These are phyloP conservation scores for Psilopogon haemacephalus DNA, from an alignment of 2,113 vertebrate genomes.

Conservation along the genomic window DNA sequence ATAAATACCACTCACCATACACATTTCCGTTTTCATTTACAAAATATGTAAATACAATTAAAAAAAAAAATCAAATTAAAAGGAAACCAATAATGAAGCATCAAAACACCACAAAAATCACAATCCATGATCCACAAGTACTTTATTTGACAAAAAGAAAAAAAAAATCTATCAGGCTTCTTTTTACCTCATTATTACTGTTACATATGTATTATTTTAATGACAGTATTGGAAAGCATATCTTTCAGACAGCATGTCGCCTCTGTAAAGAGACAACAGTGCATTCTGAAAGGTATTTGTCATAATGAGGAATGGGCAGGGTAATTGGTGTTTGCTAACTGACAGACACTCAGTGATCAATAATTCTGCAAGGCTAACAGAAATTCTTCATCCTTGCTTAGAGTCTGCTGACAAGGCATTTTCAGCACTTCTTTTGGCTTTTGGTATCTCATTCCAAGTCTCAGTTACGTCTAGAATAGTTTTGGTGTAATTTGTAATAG, in stretches of 20 bases:
- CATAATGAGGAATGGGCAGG: slow-evolving; percentile 67
- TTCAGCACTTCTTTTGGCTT: slow-evolving; percentile 58
- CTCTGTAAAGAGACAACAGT: slow-evolving; percentile 36
- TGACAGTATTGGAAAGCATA: slow-evolving; percentile 24
- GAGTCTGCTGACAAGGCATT: slow-evolving; percentile 68
- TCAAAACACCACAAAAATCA: neutral
- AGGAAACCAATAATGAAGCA: neutral
- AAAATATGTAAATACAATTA: neutral
- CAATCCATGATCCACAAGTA: neutral
- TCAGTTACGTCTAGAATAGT: neutral
- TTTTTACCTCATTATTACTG: slow-evolving; percentile 23
- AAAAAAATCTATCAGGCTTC: slow-evolving; percentile 1
- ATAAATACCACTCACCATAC: neutral
- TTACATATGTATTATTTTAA: neutral
- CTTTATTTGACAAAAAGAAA: neutral
- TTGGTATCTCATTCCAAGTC: slow-evolving; percentile 48
- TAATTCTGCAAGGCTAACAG: slow-evolving; percentile 52
- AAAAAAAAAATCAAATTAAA: neutral
- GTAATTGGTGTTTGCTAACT: slow-evolving; percentile 73
- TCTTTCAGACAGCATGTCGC: slow-evolving; percentile 50
- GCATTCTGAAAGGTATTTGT: slow-evolving; percentile 60
- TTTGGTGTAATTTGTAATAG: slow-evolving; percentile 41
- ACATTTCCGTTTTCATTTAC: slow-evolving; percentile 13
- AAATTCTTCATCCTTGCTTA: slow-evolving; percentile 60
- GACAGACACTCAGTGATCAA: slow-evolving; percentile 56